phyloP scores from a whole-genome alignment of 2,113 vertebrate species.

The Bothrops jararaca region DNA sequence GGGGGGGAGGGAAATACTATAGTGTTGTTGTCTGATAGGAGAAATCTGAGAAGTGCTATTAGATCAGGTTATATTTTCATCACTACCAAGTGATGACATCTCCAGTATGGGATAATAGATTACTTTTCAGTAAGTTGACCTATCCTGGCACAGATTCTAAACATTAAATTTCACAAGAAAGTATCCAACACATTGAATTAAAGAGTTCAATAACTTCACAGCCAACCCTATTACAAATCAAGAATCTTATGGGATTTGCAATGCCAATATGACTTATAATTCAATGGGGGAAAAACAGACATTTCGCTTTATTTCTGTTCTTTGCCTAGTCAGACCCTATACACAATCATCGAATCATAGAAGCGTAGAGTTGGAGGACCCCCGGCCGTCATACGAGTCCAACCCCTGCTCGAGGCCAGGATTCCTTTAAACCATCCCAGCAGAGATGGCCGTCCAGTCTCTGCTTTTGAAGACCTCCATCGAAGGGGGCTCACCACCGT shows the following conservation, averaged over 20 bases:
- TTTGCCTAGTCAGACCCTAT: neutral
- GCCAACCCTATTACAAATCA: neutral
- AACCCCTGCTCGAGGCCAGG: no score
- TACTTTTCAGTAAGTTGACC: constrained; percentile 10
- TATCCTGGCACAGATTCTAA: constrained; percentile 26
- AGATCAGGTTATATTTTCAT: constrained; percentile 10
- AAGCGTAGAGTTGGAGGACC: no score
- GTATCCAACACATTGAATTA: neutral
- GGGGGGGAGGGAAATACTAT: neutral
- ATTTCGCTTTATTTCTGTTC: neutral
- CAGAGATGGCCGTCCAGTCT: no score
- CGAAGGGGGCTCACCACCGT: no score
- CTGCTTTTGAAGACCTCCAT: no score
- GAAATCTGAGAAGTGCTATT: neutral
- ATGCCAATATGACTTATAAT: neutral
- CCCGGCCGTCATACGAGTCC: no score
- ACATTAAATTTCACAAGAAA: neutral
- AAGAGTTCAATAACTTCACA: neutral
- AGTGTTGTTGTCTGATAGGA: constrained; percentile 5
- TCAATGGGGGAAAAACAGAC: neutral
- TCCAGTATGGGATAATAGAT: neutral
- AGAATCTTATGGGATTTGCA: neutral
- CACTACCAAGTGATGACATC: neutral
- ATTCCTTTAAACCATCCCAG: no score
- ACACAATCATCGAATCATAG: no score